phyloP scores from a whole-genome alignment of 2,888 invertebrate genomes.

The Perizoma affinitatum region DNA sequence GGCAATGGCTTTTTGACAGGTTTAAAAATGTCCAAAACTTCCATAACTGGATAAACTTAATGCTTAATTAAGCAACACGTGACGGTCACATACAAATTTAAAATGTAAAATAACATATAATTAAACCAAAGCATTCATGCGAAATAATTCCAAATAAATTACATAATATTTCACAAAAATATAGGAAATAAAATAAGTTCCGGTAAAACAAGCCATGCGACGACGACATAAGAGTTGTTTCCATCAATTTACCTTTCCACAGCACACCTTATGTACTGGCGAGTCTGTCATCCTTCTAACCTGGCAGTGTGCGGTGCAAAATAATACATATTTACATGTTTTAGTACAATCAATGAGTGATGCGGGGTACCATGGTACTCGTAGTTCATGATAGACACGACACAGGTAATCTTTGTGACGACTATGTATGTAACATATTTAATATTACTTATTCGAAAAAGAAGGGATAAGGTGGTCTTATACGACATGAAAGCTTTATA shows the following conservation, averaged over 20 bases:
- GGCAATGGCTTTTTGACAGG: too few relatives aligned
- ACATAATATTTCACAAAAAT: not conserved
- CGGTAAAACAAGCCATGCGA: slow-evolving; percentile 42
- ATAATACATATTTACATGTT: slow-evolving; percentile 23
- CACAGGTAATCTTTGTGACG: too few relatives aligned
- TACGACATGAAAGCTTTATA: too few relatives aligned
- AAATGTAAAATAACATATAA: slow-evolving; percentile 6
- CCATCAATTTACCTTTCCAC: slow-evolving; percentile 80
- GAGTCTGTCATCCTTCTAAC: slow-evolving; percentile 64
- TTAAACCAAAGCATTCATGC: not conserved
- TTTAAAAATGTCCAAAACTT: too few relatives aligned
- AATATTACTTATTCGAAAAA: too few relatives aligned
- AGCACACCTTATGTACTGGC: slow-evolving; percentile 82
- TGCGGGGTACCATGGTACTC: too few relatives aligned
- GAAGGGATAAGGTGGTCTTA: too few relatives aligned
- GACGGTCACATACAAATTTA: slow-evolving; percentile 1
- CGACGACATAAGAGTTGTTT: slow-evolving; percentile 20
- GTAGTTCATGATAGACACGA: too few relatives aligned
- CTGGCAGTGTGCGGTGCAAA: slow-evolving; percentile 62
- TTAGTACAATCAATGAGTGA: too few relatives aligned
- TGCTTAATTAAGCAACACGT: slow-evolving; percentile 1
- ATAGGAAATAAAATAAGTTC: not conserved
- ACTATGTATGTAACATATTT: too few relatives aligned
- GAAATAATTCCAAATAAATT: not conserved
- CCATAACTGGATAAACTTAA: too few relatives aligned